Base-by-base conservation (phyloP, 2,888 invertebrate species). In the Hecatera dysodea region DNA sequence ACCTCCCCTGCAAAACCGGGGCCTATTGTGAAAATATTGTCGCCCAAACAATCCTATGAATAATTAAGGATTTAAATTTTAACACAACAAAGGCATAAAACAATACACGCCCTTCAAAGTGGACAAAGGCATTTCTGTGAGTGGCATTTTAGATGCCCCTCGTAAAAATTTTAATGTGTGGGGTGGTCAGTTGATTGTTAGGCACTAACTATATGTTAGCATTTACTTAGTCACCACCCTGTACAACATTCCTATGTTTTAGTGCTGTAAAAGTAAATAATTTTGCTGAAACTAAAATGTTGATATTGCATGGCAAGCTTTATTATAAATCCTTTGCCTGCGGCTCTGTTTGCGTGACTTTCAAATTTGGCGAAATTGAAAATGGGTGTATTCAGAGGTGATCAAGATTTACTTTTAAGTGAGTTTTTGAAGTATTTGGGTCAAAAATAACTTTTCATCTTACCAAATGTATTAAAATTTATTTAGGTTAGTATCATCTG, bases 21-120 rank as follows among this genome's bases (percentile, higher is more conserved):
- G 90, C 92, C 95, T 94, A 95, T 96, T 96, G 95, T 95, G 95
- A 94, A 96, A 96, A 95, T 96, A 96, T 94, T 95, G 94, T 93
- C 92, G 88, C 89, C 92, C 90, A 93, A 95, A 96, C 95, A 96
- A 94, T 96, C 94, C 95, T 93, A 93, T 95, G 95, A 96, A 96
- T 96, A 95, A 96, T 96, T 95, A 95, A 93, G 95, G 95, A 95
- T 95, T 96, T 95, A 95, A 94, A 95, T 95, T 94, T 93, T 92
- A 94, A 94, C 92, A 94, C 91, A 94, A 95, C 95, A 95, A 95
- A 92, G 91, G 94, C 92, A 93, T 93, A 93, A 95, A 95, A 96
- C 95, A 96, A 95, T 95, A 95, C 93, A 91, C 92, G 90, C 92
- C 91, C 92, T 92, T 93, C 91, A 92, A 90, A 95, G 88, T 94